Conservation (phyloP, 2,113 vertebrate species). For the Etheostoma cragini region DNA sequence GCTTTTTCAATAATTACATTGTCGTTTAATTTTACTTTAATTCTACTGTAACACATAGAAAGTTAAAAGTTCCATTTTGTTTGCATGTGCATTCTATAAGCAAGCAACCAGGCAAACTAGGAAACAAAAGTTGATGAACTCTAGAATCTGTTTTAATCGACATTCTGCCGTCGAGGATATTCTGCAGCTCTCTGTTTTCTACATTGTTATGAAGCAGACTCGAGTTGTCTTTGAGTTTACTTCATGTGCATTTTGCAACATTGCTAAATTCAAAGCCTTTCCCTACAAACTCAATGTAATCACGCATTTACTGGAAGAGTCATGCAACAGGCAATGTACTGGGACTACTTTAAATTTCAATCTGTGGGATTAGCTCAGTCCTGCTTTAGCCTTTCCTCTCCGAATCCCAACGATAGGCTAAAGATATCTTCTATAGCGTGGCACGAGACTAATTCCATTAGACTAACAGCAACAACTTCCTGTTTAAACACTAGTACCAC, state of each 20-base stretch:
- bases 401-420: conserved; percentile 60
- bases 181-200: conserved; percentile 1
- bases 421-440: conserved; percentile 63
- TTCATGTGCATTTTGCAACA: not conserved
- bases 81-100: not conserved
- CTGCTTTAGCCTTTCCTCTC: conserved; percentile 60
- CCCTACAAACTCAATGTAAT: conserved; percentile 24
- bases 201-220: not conserved
- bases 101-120: not conserved
- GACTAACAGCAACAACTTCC: conserved; percentile 24
- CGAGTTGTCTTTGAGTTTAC: not conserved
- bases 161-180: conserved; percentile 25
- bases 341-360: conserved; percentile 62
- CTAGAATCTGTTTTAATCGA: conserved; percentile 39
- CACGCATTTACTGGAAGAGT: conserved; percentile 30
- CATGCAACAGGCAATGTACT: conserved; percentile 15
- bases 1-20: not conserved
- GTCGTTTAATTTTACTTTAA: not conserved
- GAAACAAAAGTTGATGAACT: conserved; percentile 1
- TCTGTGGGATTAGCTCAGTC: conserved; percentile 73
- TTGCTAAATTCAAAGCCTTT: conserved; percentile 6
- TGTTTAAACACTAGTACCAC: conserved; percentile 7
- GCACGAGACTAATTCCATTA: conserved; percentile 68
- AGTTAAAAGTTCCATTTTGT: not conserved
- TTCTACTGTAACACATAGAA: not conserved